These are phyloP conservation scores for Euzetes globulus DNA, from an alignment of 2,888 invertebrate genomes.

Conservation along the genomic window DNA sequence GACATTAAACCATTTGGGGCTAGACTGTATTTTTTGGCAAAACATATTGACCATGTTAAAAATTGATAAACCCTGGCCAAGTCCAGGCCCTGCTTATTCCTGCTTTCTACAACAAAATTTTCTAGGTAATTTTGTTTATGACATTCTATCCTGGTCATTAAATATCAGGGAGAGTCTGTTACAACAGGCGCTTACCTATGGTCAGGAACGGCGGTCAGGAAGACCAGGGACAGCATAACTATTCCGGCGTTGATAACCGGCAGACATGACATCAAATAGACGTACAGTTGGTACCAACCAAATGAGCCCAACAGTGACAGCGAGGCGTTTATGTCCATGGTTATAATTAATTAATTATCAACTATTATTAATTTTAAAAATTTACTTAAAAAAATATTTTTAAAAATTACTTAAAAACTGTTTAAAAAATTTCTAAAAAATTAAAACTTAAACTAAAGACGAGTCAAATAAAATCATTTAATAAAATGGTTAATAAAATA, in stretches of 20 bases:
- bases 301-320: background rate
- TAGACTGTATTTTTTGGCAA: too few relatives aligned
- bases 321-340: background rate
- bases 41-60: background rate
- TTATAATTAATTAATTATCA: background rate
- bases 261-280: background rate
- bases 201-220: slow-evolving; percentile 24
- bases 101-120: too few relatives aligned
- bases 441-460: too few relatives aligned
- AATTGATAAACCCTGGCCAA: too few relatives aligned
- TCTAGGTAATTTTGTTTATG: background rate
- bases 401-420: too few relatives aligned
- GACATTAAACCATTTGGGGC: background rate
- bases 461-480: too few relatives aligned
- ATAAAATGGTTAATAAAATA: too few relatives aligned
- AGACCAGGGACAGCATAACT: slow-evolving; percentile 13
- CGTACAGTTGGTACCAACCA: background rate
- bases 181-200: slow-evolving; percentile 30
- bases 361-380: too few relatives aligned
- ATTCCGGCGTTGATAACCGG: slow-evolving; percentile 29
- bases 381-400: too few relatives aligned
- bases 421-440: too few relatives aligned
- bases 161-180: too few relatives aligned
- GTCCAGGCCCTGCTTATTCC: too few relatives aligned
- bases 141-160: background rate